phyloP scores from a whole-genome alignment of 2,888 invertebrate genomes.

The Dastarcus helophoroides region DNA sequence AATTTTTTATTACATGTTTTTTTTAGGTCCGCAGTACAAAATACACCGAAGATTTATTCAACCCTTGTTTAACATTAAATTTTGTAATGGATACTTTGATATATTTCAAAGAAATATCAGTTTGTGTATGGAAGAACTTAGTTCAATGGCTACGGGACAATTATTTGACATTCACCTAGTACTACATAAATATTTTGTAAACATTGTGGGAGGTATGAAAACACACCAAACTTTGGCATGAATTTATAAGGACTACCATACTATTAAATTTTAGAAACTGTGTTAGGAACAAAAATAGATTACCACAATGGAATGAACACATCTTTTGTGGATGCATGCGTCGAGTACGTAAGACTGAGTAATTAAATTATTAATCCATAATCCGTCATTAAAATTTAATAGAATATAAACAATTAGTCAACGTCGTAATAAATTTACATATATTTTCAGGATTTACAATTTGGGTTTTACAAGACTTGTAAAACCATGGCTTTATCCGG shows the following conservation, averaged over 20 bases:
- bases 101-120: slow-evolving; percentile 14
- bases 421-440: neutral
- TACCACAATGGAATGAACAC: slow-evolving; percentile 11
- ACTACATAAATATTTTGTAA: slow-evolving; percentile 17
- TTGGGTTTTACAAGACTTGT: slow-evolving; percentile 18
- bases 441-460: slow-evolving; percentile 18
- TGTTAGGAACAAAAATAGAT: slow-evolving; percentile 15
- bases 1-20: neutral
- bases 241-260: too few relatives aligned
- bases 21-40: slow-evolving; percentile 5
- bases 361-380: too few relatives aligned
- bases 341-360: slow-evolving; percentile 16
- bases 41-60: slow-evolving; percentile 15
- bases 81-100: slow-evolving; percentile 12
- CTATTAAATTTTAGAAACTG: slow-evolving; percentile 19
- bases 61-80: slow-evolving; percentile 19
- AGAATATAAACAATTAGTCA: slow-evolving; percentile 4
- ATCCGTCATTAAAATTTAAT: too few relatives aligned
- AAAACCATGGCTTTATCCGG: slow-evolving; percentile 19
- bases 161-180: slow-evolving; percentile 16
- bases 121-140: slow-evolving; percentile 17
- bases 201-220: slow-evolving; percentile 19
- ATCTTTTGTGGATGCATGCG: slow-evolving; percentile 13
- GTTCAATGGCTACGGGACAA: slow-evolving; percentile 12
- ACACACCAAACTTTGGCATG: too few relatives aligned